These are phyloP conservation scores for Agrypnia vestita DNA, from an alignment of 1,140 invertebrate species.

Conservation along the genomic window DNA sequence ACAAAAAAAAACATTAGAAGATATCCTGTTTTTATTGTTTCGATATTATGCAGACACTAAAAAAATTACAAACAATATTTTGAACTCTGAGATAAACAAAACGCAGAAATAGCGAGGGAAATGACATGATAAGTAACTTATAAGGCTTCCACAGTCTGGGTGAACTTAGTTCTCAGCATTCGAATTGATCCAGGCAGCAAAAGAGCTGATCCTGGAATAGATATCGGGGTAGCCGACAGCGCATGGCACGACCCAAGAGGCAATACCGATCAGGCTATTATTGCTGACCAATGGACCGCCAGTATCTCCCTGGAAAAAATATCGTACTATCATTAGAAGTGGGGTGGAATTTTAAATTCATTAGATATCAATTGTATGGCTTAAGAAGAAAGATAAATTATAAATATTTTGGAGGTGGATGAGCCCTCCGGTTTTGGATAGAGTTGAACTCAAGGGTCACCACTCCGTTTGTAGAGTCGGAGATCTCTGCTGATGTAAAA, in stretches of 20 bases:
- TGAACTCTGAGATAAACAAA: no score
- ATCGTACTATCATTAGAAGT: neutral
- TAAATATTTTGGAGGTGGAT: neutral
- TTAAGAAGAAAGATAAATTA: neutral
- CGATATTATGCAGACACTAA: no score
- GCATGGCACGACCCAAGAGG: conserved; percentile 76
- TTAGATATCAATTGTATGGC: neutral
- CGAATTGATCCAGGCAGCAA: conserved; percentile 65
- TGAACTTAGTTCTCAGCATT: conserved; percentile 37
- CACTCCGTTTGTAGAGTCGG: neutral
- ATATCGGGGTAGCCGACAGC: no score
- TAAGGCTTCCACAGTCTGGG: no score
- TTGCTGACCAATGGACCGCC: conserved; percentile 68
- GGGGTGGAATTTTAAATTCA: neutral
- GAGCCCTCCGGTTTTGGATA: no score
- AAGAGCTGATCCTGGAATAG: conserved; percentile 74
- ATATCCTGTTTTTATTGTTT: no score
- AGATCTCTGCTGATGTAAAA: neutral
- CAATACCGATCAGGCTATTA: conserved; percentile 70
- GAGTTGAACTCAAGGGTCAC: neutral
- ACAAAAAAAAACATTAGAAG: no score
- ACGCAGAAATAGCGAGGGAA: no score
- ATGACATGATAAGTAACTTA: no score
- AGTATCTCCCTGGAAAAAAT: conserved; percentile 64
- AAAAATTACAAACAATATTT: no score